These are phyloP conservation scores for Belgica antarctica DNA, from an alignment of 2,888 invertebrate genomes.

Conservation along the genomic window DNA sequence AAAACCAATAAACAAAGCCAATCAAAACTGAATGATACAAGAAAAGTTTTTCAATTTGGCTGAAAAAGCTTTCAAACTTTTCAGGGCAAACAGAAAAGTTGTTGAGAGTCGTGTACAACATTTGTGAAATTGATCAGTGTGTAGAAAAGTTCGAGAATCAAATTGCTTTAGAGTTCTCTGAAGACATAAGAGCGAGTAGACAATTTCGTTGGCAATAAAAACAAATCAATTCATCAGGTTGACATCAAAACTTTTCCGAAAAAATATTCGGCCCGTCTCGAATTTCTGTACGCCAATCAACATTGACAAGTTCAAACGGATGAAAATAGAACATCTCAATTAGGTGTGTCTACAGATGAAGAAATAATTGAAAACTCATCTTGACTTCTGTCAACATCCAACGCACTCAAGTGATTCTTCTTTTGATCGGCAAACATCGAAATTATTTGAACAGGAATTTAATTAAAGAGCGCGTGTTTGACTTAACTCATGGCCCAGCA, in stretches of 20 bases:
- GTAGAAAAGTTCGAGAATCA: no score
- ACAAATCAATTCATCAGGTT: no score
- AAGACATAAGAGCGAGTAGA: no score
- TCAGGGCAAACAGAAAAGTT: no score
- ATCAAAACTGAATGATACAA: slow-evolving; percentile 28
- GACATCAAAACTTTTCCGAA: no score
- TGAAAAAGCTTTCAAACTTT: neutral
- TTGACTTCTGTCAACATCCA: neutral
- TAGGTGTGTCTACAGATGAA: neutral
- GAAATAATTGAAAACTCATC: slow-evolving; percentile 15
- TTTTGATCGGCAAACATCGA: neutral
- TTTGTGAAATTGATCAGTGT: no score
- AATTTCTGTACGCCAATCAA: no score
- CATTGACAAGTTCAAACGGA: no score
- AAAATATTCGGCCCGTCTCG: no score
- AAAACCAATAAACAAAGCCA: slow-evolving; percentile 42
- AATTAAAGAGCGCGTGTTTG: slow-evolving; percentile 10
- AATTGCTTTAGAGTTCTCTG: no score
- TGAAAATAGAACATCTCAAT: neutral
- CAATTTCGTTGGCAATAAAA: no score
- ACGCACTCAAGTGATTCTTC: neutral
- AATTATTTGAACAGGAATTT: slow-evolving; percentile 3
- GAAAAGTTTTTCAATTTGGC: slow-evolving; percentile 37
- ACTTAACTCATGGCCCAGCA: neutral
- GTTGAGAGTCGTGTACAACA: no score